Base-by-base conservation (phyloP, 2,888 invertebrate genomes). In the Rutpela maculata region DNA sequence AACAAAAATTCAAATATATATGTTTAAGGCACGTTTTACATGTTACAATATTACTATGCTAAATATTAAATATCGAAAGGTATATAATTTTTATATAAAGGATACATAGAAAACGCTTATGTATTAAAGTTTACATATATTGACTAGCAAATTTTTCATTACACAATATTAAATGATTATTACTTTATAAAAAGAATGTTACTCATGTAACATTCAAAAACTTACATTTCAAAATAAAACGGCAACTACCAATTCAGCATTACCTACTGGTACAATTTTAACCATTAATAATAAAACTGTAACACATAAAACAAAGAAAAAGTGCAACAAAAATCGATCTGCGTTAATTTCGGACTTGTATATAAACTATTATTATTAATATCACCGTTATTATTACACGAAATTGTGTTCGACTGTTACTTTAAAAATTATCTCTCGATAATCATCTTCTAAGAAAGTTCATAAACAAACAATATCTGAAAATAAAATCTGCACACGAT, bases 21-120 rank as follows among this genome's bases (percentile, higher is more conserved):
- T 80, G 79, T 81, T 82, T 85, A 85, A 85, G 85, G 85, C 85
- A 85, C 85, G 82, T 84, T 83, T 85, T 82, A 85, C 82, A 83
- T 82, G 81, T 83, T 83, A 85, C 80, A 84, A 80, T 84, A 81
- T 80, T 76, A 77, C 70, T 75, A 74, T 31, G 26, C 62, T 74
- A 68, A 19, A 26, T n/a, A 26, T 22, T 60, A 50, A 57, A 74
- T 35, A 62, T 68, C 26, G 55, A 74, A 68, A 68, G 35, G 68
- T 74, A 74, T 60, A 74, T 56, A 74, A 62, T 74, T 68, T 68
- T 68, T 26, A 74, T 74, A 74, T 68, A 69, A 74, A 74, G 26
- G 15, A 43, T 60, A 68, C 62, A 68, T 74, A 50, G 63, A 68
- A 68, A 74, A 67, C 56, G 62, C 31, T 68, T 43, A 74, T 55